phyloP scores from a whole-genome alignment of 2,797 vertebrate species.

The Cynopterus sphinx region DNA sequence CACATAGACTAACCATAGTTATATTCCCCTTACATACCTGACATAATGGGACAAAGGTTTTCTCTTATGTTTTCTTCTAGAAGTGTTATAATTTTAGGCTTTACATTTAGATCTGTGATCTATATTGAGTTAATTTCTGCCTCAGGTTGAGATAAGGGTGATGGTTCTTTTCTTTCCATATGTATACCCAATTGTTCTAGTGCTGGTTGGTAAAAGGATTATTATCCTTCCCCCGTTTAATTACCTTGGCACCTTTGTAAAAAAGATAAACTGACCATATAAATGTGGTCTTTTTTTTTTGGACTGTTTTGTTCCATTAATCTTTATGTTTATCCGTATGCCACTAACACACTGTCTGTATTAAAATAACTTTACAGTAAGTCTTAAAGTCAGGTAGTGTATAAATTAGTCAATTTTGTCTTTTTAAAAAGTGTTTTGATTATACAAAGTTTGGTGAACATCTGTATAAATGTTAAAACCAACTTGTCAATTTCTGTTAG shows the following conservation, averaged over 20 bases:
- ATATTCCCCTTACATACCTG: no score
- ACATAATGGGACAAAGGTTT: not conserved
- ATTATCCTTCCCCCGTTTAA: not conserved
- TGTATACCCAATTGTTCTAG: not conserved
- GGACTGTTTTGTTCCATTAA: not conserved
- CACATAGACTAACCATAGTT: not conserved
- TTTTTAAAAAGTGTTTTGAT: not conserved
- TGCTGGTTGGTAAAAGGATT: not conserved
- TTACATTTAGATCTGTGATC: not conserved
- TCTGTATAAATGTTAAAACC: not conserved
- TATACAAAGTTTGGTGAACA: not conserved
- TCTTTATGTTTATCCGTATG: not conserved
- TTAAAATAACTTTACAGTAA: not conserved
- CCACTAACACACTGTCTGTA: not conserved
- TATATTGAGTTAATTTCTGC: not conserved
- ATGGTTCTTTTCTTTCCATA: not conserved
- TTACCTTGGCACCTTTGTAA: not conserved
- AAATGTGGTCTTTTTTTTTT: not conserved
- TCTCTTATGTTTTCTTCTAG: not conserved
- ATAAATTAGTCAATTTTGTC: not conserved
- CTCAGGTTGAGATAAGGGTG: not conserved
- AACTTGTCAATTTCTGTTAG: not conserved
- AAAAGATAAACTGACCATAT: not conserved
- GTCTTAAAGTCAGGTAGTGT: not conserved
- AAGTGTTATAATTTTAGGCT: not conserved